phyloP scores from a whole-genome alignment of 2,797 vertebrate genomes.

The Erithacus rubecula region DNA sequence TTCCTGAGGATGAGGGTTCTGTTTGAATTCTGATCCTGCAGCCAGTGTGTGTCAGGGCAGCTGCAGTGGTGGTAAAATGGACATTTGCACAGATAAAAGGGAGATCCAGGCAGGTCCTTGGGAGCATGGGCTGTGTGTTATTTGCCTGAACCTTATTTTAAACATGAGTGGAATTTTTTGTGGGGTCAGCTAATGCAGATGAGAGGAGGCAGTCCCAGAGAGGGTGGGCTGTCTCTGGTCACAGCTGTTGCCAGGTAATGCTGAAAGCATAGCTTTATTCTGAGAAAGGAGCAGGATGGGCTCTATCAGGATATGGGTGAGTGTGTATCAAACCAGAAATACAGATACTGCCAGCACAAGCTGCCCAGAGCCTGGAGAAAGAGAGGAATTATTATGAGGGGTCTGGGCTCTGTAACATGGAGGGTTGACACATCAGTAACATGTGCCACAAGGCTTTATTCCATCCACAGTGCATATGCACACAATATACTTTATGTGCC shows the following conservation, averaged over 20 bases:
- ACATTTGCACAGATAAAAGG: background rate
- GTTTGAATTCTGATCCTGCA: background rate
- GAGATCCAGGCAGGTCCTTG: background rate
- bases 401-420: background rate
- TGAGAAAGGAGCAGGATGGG: background rate
- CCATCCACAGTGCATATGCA: background rate
- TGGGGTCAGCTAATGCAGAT: background rate
- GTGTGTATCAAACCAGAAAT: background rate
- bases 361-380: background rate
- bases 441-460: background rate
- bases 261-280: rapidly evolving
- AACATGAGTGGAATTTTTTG: background rate
- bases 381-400: background rate
- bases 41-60: background rate
- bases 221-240: rapidly evolving
- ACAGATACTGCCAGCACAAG: background rate
- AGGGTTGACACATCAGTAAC: background rate
- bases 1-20: background rate
- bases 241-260: no score
- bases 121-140: background rate
- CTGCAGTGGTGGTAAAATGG: background rate
- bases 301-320: background rate
- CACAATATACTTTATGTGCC: background rate
- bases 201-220: background rate
- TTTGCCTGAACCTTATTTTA: background rate